phyloP scores from a whole-genome alignment of 2,888 invertebrate genomes.

The Cheilosia variabilis region DNA sequence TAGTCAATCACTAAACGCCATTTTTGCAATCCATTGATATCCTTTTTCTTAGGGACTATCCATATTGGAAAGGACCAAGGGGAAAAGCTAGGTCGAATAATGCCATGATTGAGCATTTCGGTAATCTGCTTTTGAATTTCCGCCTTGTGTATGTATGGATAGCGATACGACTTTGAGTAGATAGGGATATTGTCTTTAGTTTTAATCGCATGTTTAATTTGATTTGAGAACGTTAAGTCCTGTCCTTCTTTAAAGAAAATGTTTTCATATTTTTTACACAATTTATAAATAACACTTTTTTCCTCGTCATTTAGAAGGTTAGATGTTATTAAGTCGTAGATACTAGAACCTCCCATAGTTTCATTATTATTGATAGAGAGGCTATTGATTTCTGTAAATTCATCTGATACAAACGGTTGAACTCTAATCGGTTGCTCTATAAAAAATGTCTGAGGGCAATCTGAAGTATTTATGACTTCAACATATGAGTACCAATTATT shows the following conservation, averaged over 20 bases:
- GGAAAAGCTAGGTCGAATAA: conserved; percentile 57
- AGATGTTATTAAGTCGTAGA: background rate
- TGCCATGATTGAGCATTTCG: conserved; percentile 77
- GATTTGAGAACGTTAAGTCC: conserved; percentile 51
- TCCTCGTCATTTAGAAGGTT: conserved; percentile 10
- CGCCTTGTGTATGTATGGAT: conserved; percentile 78
- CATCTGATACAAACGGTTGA: background rate
- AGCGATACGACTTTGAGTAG: conserved; percentile 78
- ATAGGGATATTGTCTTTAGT: conserved; percentile 59
- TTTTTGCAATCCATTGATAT: no score
- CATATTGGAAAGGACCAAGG: conserved; percentile 17
- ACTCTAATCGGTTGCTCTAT: background rate
- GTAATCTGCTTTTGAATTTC: conserved; percentile 79
- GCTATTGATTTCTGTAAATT: conserved; percentile 8
- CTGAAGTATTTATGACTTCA: conserved; percentile 40
- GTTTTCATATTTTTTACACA: conserved; percentile 38
- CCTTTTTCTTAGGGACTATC: no score
- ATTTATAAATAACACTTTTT: conserved; percentile 4
- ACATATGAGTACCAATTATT: conserved; percentile 42
- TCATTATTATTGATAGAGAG: conserved; percentile 9
- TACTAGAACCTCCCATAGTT: background rate
- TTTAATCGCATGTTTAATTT: conserved; percentile 56
- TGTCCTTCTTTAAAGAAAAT: conserved; percentile 40
- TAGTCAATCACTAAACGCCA: no score
- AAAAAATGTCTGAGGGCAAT: background rate